Percentiles rank a stretch among this genome's conserved stretches.
Evolutionary conservation across 2,113 vertebrate genomes (phyloP).

Genomic region (Oryzias javanicus): DNA sequence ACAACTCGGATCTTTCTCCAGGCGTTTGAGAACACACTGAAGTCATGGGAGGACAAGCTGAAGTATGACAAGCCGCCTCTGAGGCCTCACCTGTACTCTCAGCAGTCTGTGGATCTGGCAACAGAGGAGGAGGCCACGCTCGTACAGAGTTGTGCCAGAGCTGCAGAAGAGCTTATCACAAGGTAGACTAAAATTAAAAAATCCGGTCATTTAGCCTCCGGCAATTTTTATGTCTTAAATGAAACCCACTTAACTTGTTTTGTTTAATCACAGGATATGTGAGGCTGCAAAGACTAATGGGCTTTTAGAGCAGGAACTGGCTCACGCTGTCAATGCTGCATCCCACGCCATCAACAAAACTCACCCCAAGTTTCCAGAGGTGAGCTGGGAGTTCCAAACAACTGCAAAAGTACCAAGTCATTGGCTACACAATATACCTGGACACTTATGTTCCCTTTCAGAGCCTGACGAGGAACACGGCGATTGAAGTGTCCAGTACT

Average conservation of each 20-base stretch:
- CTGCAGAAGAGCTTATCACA: constrained; percentile 94
- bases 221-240: background rate
- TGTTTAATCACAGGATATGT: constrained; percentile 82
- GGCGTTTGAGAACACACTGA: constrained; percentile 97
- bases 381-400: constrained; percentile 52
- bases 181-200: constrained; percentile 68
- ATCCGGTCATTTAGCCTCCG: background rate
- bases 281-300: constrained; percentile 93
- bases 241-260: background rate
- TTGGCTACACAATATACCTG: too few species aligned
- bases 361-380: constrained; percentile 93
- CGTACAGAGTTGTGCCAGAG: constrained; percentile 89
- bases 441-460: constrained; percentile 52
- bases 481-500: constrained; percentile 91
- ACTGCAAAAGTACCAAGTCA: too few species aligned
- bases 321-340: constrained; percentile 95
- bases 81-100: constrained; percentile 88
- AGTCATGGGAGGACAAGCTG: constrained; percentile 98
- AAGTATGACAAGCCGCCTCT: constrained; percentile 90
- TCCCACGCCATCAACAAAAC: constrained; percentile 99
- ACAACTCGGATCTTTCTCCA: constrained; percentile 43
- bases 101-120: constrained; percentile 89
- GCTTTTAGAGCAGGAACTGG: constrained; percentile 94
- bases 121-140: constrained; percentile 87
- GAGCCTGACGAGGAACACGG: constrained; percentile 92